Conservation (phyloP, 2,888 invertebrate genomes). For the Cheilosia vernalis region DNA sequence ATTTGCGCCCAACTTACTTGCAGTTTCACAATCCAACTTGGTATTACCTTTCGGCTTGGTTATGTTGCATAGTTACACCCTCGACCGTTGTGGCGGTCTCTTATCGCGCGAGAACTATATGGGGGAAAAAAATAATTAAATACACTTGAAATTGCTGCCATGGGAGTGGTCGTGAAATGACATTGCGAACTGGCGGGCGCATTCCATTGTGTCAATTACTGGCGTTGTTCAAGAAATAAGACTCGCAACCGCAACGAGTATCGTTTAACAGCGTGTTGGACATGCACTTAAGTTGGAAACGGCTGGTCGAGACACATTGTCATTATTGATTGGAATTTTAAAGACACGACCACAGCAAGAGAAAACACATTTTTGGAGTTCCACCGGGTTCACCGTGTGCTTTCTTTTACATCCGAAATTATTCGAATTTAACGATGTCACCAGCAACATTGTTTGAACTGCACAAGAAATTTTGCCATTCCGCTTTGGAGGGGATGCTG, state of each 20-base stretch:
- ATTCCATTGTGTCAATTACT: slow-evolving; percentile 60
- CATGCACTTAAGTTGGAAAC: slow-evolving; percentile 41
- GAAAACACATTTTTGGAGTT: not conserved
- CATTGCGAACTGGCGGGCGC: slow-evolving; percentile 47
- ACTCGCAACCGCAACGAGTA: slow-evolving; percentile 15
- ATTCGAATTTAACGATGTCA: not conserved
- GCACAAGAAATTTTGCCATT: too few relatives aligned
- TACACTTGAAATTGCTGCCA: slow-evolving; percentile 18
- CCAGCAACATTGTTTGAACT: not conserved
- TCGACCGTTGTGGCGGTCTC: slow-evolving; percentile 25
- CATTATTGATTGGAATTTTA: slow-evolving; percentile 41
- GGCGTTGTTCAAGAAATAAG: slow-evolving; percentile 14
- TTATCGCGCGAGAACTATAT: slow-evolving; percentile 30
- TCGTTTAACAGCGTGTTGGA: slow-evolving; percentile 11
- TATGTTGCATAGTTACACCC: slow-evolving; percentile 45
- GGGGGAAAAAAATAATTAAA: slow-evolving; percentile 31
- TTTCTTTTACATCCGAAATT: not conserved
- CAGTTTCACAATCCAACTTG: slow-evolving; percentile 63
- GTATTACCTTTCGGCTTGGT: slow-evolving; percentile 36
- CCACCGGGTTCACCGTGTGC: not conserved
- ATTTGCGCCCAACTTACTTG: slow-evolving; percentile 31
- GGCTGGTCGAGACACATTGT: slow-evolving; percentile 26
- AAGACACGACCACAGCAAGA: slow-evolving; percentile 7
- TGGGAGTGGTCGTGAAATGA: slow-evolving; percentile 54
- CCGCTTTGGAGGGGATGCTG: too few relatives aligned